Base-by-base conservation (phyloP, 2,888 invertebrate species). In the Chaitophorus viminalis region DNA sequence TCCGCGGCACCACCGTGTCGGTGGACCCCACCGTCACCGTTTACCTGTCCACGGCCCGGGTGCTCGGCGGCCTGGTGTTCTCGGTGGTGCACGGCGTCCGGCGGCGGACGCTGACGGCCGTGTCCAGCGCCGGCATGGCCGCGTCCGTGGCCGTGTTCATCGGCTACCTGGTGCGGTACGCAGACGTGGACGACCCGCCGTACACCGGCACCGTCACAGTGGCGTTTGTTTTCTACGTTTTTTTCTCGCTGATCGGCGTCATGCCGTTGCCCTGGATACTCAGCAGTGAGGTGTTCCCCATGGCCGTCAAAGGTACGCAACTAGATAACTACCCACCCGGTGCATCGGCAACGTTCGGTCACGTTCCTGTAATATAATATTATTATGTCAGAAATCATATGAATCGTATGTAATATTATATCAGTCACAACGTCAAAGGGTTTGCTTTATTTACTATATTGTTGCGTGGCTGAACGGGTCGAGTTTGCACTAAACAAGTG, bases 251-350 rank as follows among this genome's bases (percentile, higher is more conserved):
- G 65, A 17, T 82, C 0, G 88, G 77, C 8, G 76, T 88, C 6
- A 29, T 88, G 14, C 88, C 88, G 2, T 25, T 88, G 25, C 75
- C 72, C 52, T 88, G 54, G 60, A 70, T 79, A 6, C 65, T 88
- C 25, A 39, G 81, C n/a, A 77, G 88, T 17, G 88, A 88, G 70
- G 14, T 88, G 8, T 88, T 88, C 46, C 88, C 88, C 4, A 74
- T 82, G 82, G 75, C 65, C 18, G 77, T 88, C 25, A 52, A 82
- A 82, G 88, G 88, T 70, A 60, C 25, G 18, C 25, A 54, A 60
- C 5, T n/a, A n/a, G n/a, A n/a, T n/a, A n/a, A n/a, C n/a, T n/a
- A n/a, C n/a, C n/a, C n/a, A n/a, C n/a, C n/a, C n/a, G 4, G 60
- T 9, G 25, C 46, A 14, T 46, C 14, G 14, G 14, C 46, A 14